These are phyloP conservation scores for Halictus ligatus DNA, from an alignment of 2,888 invertebrate species.

Conservation along the genomic window DNA sequence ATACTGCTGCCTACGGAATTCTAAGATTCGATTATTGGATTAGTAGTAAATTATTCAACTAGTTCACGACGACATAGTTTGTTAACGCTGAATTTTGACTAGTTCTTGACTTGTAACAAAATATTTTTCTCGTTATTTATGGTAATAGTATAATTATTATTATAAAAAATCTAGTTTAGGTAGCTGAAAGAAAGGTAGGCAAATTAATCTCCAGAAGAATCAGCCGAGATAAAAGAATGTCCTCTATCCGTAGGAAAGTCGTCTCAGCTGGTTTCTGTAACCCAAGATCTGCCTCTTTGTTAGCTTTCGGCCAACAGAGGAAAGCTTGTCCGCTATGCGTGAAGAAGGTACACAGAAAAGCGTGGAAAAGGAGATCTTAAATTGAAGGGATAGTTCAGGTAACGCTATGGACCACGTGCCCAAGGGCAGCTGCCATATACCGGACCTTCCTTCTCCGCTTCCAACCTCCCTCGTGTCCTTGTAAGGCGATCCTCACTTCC, in stretches of 20 bases:
- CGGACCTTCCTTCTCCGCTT: constrained; percentile 50
- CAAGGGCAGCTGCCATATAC: constrained; percentile 76
- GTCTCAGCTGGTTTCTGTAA: constrained; percentile 26
- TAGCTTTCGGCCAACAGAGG: constrained; percentile 2
- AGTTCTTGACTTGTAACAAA: neutral
- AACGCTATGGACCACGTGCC: constrained; percentile 75
- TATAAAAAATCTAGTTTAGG: neutral
- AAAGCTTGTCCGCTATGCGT: neutral
- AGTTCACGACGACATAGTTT: neutral
- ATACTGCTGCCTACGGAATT: neutral
- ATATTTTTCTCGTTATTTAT: too few species aligned
- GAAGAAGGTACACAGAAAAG: constrained; percentile 32
- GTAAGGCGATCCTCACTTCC: constrained; percentile 76
- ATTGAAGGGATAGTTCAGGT: constrained; percentile 66
- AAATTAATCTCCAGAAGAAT: neutral
- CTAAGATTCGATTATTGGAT: neutral
- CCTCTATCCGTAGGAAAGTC: too few species aligned
- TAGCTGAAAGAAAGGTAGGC: neutral
- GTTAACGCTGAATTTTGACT: neutral
- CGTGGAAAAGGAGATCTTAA: constrained; percentile 29
- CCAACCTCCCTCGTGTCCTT: constrained; percentile 51
- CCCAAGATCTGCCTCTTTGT: constrained; percentile 16
- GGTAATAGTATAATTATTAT: neutral
- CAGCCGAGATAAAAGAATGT: neutral
- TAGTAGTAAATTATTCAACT: neutral